Evolutionary conservation across 2,888 invertebrate species (phyloP).

Genomic region (Pantelozetes paolii): DNA sequence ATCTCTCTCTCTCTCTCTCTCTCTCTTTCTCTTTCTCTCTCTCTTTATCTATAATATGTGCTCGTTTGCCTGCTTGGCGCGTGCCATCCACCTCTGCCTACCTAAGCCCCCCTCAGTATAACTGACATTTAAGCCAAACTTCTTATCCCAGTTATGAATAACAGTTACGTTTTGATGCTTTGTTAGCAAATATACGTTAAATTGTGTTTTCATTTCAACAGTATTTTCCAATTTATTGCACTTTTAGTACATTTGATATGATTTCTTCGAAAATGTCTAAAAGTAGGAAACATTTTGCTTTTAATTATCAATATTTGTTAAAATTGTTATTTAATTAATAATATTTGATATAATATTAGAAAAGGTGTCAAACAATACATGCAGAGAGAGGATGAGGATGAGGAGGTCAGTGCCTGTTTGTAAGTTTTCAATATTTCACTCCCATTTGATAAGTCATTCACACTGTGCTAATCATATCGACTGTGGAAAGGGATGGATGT

Average conservation of each 20-base stretch:
- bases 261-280: background rate
- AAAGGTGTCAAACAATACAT: constrained; percentile 27
- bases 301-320: constrained; percentile 9
- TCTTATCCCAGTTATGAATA: background rate
- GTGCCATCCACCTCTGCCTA: constrained; percentile 14
- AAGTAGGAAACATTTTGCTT: constrained; percentile 19
- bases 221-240: no score
- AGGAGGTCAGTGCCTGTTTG: constrained; percentile 27
- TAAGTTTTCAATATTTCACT: background rate
- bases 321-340: background rate
- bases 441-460: constrained; percentile 31
- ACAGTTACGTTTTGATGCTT: no score
- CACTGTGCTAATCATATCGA: background rate
- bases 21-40: no score
- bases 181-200: no score
- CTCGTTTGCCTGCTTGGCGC: constrained; percentile 20
- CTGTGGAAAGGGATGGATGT: constrained; percentile 29
- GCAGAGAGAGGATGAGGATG: constrained; percentile 31
- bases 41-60: background rate
- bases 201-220: no score
- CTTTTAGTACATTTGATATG: background rate
- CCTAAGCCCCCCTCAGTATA: background rate
- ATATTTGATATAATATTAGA: background rate
- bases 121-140: constrained; percentile 5
- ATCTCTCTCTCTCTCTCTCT: no score